phyloP scores from a whole-genome alignment of 1,140 invertebrate genomes.

The Eriosoma lanigerum region DNA sequence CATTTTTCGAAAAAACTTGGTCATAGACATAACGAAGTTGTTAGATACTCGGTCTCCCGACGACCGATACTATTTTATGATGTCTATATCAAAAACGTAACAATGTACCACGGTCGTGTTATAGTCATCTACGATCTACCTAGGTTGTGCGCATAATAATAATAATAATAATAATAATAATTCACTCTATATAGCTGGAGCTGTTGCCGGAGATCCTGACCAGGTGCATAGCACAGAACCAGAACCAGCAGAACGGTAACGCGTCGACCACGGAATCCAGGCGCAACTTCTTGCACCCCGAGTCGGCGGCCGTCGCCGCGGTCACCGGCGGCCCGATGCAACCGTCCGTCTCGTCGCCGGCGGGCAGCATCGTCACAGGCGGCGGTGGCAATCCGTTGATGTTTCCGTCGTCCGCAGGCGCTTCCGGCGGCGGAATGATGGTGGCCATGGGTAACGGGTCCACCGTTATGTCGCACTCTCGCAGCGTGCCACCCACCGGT shows the following conservation, averaged over 20 bases:
- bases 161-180: too few relatives aligned
- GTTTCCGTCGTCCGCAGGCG: constrained; percentile 54
- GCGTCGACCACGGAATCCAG: constrained; percentile 69
- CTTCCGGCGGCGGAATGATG: constrained; percentile 51
- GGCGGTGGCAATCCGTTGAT: constrained; percentile 62
- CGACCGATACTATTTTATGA: too few relatives aligned
- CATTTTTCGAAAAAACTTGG: too few relatives aligned
- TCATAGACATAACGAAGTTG: too few relatives aligned
- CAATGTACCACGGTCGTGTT: too few relatives aligned
- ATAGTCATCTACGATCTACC: too few relatives aligned
- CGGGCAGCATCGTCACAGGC: constrained; percentile 37
- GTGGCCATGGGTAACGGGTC: constrained; percentile 57
- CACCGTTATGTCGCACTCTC: constrained; percentile 62
- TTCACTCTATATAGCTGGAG: constrained; percentile 80
- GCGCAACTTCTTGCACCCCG: constrained; percentile 81
- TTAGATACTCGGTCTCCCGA: too few relatives aligned
- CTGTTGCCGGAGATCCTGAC: constrained; percentile 79
- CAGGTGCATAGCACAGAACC: constrained; percentile 69
- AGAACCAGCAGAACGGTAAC: constrained; percentile 56
- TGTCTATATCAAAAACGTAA: too few relatives aligned
- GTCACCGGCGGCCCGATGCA: constrained; percentile 32
- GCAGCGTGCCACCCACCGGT: constrained; percentile 62
- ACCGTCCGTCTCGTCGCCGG: constrained; percentile 40
- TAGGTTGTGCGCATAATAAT: too few relatives aligned
- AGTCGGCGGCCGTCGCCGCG: constrained; percentile 58